A percentile compares a stretch with the other conserved stretches of the same genome.
phyloP scores from a whole-genome alignment of 2,888 invertebrate species.

The Tachystola acroxantha region DNA sequence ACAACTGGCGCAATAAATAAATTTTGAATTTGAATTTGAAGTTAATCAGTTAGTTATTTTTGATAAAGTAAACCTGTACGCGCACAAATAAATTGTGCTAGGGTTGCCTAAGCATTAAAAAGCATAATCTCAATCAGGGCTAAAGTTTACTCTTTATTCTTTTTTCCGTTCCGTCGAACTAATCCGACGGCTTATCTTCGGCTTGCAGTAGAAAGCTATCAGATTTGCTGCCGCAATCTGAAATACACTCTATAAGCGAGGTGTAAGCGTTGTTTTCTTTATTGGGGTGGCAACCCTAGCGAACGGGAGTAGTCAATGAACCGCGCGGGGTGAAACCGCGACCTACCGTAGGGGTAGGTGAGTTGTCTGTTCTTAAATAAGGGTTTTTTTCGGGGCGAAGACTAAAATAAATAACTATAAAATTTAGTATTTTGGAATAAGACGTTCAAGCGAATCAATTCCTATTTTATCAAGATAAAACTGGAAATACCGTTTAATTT shows the following conservation, averaged over 20 bases:
- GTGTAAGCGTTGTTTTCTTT: conserved; percentile 26
- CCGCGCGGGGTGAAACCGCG: conserved; percentile 58
- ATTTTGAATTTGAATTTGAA: too few species aligned
- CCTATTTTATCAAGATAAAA: too few species aligned
- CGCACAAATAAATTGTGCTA: too few species aligned
- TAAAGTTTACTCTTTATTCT: conserved; percentile 51
- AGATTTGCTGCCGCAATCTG: conserved; percentile 17
- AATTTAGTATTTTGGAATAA: too few species aligned
- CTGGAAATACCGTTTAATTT: too few species aligned
- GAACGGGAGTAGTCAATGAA: conserved; percentile 56
- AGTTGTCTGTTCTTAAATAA: conserved; percentile 28
- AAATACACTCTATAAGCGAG: conserved; percentile 19
- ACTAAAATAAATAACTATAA: too few species aligned
- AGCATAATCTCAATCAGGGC: conserved; percentile 39
- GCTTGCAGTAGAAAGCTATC: conserved; percentile 54
- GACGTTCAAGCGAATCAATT: too few species aligned
- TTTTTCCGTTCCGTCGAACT: conserved; percentile 57
- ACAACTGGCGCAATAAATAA: too few species aligned
- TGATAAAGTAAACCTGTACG: too few species aligned
- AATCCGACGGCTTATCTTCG: conserved; percentile 67
- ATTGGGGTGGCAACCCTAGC: conserved; percentile 26
- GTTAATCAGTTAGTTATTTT: too few species aligned
- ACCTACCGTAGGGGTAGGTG: conserved; percentile 60
- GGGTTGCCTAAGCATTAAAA: too few species aligned
- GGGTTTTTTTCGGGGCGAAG: neutral